Evolutionary conservation across 2,888 invertebrate genomes (phyloP), one percentile per base, ranked within the genome.

Genomic region (Sipha maydis): DNA sequence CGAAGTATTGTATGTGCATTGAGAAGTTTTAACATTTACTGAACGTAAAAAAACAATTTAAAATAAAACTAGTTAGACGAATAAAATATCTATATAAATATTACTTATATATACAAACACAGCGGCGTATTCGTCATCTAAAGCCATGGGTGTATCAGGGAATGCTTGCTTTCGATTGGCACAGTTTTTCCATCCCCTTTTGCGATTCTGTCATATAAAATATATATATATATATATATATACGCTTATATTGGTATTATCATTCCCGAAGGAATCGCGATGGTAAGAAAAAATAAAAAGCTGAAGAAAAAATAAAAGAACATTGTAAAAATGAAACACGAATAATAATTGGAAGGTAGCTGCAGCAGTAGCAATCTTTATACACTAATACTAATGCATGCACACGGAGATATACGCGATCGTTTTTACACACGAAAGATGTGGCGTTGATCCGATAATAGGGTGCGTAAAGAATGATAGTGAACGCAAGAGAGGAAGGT

Each of bases 321-420:
- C 82, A 28, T 73, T 73, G 54, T 54, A 75, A 83, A 56, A 56
- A 84, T 41, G 83, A 56, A 83, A 83, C 76, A 28, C 84, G 61
- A 75, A 84, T 76, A 67, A 76, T 83, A 83, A 84, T 84, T 84
- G 84, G 84, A 84, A 76, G 84, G 61, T 76, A 38, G 61, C 56
- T n/a, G 54, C 73, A 31, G 71, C 71, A 71, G 71, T 8, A 61
- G 61, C 61, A 61, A 28, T 31, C 28, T 28, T 3, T 21, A 48
- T 8, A 71, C 54, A 19, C 34, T 31, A 19, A 19, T 25, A 28
- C 21, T 17, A 4, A 19, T 5, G 9, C 21, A 56, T 9, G n/a
- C 73, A 73, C 56, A 14, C 38, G n/a, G 19, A 48, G 14, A 48
- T 48, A 48, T 48, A 11, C 48, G 75, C 38, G 38, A 38, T 11